A percentile compares a stretch with the other conserved stretches of the same genome.
Evolutionary conservation across 1,140 invertebrate species (phyloP).

Genomic region (Camponotus pennsylvanicus): DNA sequence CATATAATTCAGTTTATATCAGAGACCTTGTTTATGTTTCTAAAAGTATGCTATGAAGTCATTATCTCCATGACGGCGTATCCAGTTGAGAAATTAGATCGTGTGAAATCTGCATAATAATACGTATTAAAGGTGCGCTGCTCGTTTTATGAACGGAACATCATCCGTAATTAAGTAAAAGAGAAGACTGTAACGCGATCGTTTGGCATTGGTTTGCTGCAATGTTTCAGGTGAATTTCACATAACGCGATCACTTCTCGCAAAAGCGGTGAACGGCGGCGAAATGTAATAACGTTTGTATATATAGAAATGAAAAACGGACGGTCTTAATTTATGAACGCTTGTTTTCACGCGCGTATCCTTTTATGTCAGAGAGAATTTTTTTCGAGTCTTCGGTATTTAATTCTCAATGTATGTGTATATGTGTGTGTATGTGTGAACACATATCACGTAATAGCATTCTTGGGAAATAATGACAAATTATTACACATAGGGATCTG

Average conservation of each 20-base stretch:
- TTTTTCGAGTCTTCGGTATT: constrained; percentile 2
- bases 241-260: neutral
- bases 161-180: constrained; percentile 13
- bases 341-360: constrained; percentile 55
- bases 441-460: neutral
- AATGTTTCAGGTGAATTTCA: constrained; percentile 10
- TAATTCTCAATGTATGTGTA: neutral
- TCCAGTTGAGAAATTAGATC: constrained; percentile 5
- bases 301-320: neutral
- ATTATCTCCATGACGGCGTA: neutral
- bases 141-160: neutral
- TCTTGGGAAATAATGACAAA: neutral
- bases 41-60: constrained; percentile 13
- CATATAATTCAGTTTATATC: constrained; percentile 32
- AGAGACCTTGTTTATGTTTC: neutral
- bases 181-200: constrained; percentile 3
- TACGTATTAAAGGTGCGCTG: constrained; percentile 3
- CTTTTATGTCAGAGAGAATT: constrained; percentile 28
- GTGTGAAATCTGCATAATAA: constrained; percentile 20
- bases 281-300: constrained; percentile 43
- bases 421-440: neutral
- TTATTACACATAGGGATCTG: neutral
- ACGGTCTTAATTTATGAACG: constrained; percentile 21
- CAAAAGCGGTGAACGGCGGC: neutral
- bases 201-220: neutral